These are phyloP conservation scores for Platichthys stellatus DNA, from an alignment of 2,113 vertebrate species.

Conservation along the genomic window DNA sequence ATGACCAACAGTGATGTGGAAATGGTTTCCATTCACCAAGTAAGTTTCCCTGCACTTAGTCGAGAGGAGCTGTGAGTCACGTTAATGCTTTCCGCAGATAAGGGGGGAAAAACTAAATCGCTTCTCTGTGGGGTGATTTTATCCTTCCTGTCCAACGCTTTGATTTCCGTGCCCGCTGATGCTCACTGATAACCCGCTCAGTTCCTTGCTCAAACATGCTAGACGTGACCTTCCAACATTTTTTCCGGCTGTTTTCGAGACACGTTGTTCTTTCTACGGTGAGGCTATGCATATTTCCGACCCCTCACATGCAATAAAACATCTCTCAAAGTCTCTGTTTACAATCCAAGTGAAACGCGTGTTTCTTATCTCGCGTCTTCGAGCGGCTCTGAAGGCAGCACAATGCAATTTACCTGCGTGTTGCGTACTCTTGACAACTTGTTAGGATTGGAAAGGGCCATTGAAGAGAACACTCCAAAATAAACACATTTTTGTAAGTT, in stretches of 20 bases:
- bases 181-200: slow-evolving; percentile 24
- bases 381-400: slow-evolving; percentile 38
- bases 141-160: slow-evolving; percentile 28
- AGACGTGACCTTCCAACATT: slow-evolving; percentile 5
- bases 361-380: slow-evolving; percentile 15
- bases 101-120: slow-evolving; percentile 16
- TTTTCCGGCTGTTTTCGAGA: neutral
- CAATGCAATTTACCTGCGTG: slow-evolving; percentile 71
- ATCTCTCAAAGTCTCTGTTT: slow-evolving; percentile 19
- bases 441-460: slow-evolving; percentile 83
- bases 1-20: slow-evolving; percentile 51
- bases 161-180: slow-evolving; percentile 33
- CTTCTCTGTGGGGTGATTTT: slow-evolving; percentile 26
- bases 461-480: slow-evolving; percentile 84
- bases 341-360: slow-evolving; percentile 20
- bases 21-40: slow-evolving; percentile 20
- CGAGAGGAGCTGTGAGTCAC: slow-evolving; percentile 34
- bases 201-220: slow-evolving; percentile 1
- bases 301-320: slow-evolving; percentile 1
- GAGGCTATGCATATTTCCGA: neutral
- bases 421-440: slow-evolving; percentile 80
- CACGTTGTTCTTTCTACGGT: neutral
- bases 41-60: slow-evolving; percentile 12
- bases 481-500: slow-evolving; percentile 84
- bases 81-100: slow-evolving; percentile 32